phyloP scores from a whole-genome alignment of 2,113 vertebrate species.

The Syngnathus scovelli region DNA sequence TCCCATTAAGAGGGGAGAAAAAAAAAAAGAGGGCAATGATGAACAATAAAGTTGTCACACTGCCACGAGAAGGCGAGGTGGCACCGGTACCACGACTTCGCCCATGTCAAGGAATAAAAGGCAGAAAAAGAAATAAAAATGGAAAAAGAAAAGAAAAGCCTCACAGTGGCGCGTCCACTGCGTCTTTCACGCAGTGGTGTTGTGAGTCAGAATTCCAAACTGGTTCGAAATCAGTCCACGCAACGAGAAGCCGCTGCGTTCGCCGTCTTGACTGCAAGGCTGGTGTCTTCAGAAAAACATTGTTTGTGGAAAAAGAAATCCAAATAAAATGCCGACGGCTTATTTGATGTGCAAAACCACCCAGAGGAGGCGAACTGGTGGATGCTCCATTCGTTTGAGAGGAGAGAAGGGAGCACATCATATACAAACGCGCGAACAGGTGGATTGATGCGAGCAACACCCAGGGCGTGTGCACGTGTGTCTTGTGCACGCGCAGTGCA shows the following conservation, averaged over 20 bases:
- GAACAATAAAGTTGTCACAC: conserved; percentile 49
- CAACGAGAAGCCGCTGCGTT: conserved; percentile 2
- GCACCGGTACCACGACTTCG: conserved; percentile 49
- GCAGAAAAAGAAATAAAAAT: neutral
- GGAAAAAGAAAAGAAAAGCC: conserved; percentile 9
- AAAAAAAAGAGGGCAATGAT: neutral
- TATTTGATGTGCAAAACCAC: conserved; percentile 16
- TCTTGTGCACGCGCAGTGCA: neutral
- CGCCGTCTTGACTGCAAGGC: neutral
- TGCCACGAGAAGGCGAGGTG: conserved; percentile 38
- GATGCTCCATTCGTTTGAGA: conserved; percentile 44
- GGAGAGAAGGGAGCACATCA: neutral
- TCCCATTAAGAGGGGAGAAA: conserved; percentile 26
- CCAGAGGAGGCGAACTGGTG: conserved; percentile 1
- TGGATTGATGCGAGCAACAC: conserved; percentile 56
- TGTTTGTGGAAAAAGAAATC: neutral
- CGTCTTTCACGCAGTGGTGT: conserved; percentile 10
- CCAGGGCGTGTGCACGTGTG: neutral
- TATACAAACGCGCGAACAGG: conserved; percentile 54
- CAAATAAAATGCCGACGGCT: neutral
- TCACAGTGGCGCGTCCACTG: conserved; percentile 19
- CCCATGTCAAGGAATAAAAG: conserved; percentile 19
- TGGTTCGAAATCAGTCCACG: conserved; percentile 31
- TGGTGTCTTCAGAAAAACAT: neutral
- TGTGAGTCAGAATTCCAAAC: conserved; percentile 17